These are phyloP conservation scores for Ecliptopera silaceata DNA, from an alignment of 2,888 invertebrate genomes.

Conservation along the genomic window DNA sequence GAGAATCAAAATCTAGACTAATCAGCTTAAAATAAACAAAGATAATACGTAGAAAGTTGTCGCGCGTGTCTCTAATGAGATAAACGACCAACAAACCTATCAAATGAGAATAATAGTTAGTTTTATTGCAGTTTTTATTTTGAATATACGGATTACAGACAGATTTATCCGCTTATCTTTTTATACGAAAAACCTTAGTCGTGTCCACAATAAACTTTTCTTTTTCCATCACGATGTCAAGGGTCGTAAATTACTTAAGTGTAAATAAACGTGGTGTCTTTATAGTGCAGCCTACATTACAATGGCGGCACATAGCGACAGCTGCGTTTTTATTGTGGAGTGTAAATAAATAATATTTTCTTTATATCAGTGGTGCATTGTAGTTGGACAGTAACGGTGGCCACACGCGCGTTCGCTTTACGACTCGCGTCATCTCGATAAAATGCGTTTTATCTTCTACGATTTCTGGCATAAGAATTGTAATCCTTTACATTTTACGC, in stretches of 20 bases:
- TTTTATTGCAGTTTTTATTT: slow-evolving; percentile 18
- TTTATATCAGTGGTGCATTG: slow-evolving; percentile 80
- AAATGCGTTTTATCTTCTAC: slow-evolving; percentile 54
- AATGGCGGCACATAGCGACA: slow-evolving; percentile 67
- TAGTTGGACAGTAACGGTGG: slow-evolving; percentile 72
- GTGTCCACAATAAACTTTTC: slow-evolving; percentile 43
- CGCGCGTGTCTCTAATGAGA: not conserved
- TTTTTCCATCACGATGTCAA: slow-evolving; percentile 42
- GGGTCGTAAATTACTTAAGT: slow-evolving; percentile 55
- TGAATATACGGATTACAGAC: not conserved
- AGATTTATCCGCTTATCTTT: slow-evolving; percentile 20
- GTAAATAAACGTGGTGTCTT: slow-evolving; percentile 53
- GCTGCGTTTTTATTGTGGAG: slow-evolving; percentile 71
- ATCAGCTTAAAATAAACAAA: not conserved
- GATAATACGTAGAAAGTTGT: not conserved
- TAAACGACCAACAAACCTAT: slow-evolving; percentile 2
- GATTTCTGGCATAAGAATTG: slow-evolving; percentile 38
- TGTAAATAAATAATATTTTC: slow-evolving; percentile 82
- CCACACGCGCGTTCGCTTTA: slow-evolving; percentile 76
- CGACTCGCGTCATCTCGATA: slow-evolving; percentile 51
- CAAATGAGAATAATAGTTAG: slow-evolving; percentile 3
- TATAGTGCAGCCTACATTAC: slow-evolving; percentile 60
- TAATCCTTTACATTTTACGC: slow-evolving; percentile 6
- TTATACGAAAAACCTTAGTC: slow-evolving; percentile 16
- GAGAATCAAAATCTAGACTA: not conserved